Evolutionary conservation across 2,797 vertebrate species (phyloP).

Genomic region (Okamejei kenojei): DNA sequence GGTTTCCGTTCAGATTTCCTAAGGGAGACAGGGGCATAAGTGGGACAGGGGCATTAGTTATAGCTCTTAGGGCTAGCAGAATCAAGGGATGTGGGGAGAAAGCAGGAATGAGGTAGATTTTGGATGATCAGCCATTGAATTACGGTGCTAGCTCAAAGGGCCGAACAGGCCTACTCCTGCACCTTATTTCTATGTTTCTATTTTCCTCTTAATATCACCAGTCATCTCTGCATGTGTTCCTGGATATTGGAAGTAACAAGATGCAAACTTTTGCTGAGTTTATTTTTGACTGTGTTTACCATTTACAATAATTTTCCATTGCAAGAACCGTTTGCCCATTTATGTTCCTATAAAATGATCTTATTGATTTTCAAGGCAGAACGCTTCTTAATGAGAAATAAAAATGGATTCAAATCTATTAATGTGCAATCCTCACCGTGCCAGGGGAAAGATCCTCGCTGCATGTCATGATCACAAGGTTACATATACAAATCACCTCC

Average conservation of each 20-base stretch:
- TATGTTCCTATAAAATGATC: neutral
- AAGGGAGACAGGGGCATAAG: no score
- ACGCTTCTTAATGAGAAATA: neutral
- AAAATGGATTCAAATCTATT: neutral
- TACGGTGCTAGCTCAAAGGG: no score
- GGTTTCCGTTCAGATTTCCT: no score
- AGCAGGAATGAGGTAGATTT: no score
- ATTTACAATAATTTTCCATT: neutral
- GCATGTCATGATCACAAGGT: no score
- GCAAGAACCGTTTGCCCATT: neutral
- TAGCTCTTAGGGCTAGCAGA: no score
- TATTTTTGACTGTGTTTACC: neutral
- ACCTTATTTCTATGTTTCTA: no score
- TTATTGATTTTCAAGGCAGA: neutral
- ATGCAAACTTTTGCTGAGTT: neutral
- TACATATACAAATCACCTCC: neutral
- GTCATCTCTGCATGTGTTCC: neutral
- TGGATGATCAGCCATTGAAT: no score
- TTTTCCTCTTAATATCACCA: neutral
- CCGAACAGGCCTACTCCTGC: no score
- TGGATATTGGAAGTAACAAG: neutral
- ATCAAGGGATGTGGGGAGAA: no score
- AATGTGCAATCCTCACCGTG: neutral
- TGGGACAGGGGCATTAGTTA: no score
- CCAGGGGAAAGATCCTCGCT: neutral